Conservation (phyloP, 2,888 invertebrate genomes). For the Troides aeacus region DNA sequence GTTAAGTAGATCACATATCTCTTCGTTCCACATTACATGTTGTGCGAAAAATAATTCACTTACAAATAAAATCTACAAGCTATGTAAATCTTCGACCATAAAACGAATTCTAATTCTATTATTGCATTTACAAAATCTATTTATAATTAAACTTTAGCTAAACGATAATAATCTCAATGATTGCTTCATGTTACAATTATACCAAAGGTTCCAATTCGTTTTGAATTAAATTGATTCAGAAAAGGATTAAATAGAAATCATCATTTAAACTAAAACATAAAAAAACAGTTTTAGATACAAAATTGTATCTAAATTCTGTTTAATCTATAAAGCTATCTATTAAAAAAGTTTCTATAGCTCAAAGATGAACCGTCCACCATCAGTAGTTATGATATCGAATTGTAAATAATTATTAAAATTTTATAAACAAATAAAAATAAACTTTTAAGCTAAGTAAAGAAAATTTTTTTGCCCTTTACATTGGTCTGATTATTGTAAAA, state of each 20-base stretch:
- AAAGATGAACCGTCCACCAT: not conserved
- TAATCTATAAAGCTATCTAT: too few species aligned
- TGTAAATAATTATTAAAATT: not conserved
- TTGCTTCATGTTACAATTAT: not conserved
- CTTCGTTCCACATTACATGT: not conserved
- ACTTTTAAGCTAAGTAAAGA: too few species aligned
- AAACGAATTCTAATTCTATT: constrained; percentile 24
- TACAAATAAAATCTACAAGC: constrained; percentile 14
- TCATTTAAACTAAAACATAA: not conserved
- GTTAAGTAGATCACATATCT: not conserved
- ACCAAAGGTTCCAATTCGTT: not conserved
- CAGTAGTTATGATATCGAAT: not conserved
- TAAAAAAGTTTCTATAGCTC: not conserved
- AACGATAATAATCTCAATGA: not conserved
- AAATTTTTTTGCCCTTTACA: too few species aligned
- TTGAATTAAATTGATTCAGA: too few species aligned
- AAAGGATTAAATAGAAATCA: not conserved
- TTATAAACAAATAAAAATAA: not conserved
- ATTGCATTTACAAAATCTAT: constrained; percentile 24
- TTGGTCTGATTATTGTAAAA: too few species aligned
- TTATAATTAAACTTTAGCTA: constrained; percentile 10
- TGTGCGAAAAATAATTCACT: constrained; percentile 20
- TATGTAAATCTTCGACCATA: not conserved
- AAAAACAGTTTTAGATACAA: not conserved
- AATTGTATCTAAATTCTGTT: too few species aligned